phyloP scores from a whole-genome alignment of 2,113 vertebrate genomes.

The Solea senegalensis region DNA sequence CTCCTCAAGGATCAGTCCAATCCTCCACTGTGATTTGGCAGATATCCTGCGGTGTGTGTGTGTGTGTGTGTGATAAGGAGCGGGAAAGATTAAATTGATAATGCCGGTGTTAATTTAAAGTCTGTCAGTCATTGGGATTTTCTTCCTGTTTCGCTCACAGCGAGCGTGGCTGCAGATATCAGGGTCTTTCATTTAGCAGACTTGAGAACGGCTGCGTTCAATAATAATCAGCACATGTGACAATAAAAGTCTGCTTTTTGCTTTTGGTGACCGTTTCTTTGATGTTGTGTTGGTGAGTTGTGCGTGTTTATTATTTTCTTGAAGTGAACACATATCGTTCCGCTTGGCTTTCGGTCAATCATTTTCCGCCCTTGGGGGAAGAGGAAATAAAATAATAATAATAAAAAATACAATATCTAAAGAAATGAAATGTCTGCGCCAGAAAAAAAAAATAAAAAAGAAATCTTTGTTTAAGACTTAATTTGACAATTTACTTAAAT shows the following conservation, averaged over 20 bases:
- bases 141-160: background rate
- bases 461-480: no score
- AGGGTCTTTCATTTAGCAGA: background rate
- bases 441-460: background rate
- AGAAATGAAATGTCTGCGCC: no score
- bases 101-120: background rate
- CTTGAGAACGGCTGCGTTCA: background rate
- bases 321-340: slow-evolving; percentile 34
- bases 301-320: slow-evolving; percentile 14
- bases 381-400: background rate
- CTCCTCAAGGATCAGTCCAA: background rate
- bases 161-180: background rate
- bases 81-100: slow-evolving; percentile 1
- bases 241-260: slow-evolving; percentile 8
- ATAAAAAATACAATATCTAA: no score
- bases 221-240: slow-evolving; percentile 16
- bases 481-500: no score
- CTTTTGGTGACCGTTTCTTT: slow-evolving; percentile 2
- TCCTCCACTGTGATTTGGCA: background rate
- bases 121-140: background rate
- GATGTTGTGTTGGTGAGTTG: slow-evolving; percentile 21
- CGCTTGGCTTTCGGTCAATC: slow-evolving; percentile 48
- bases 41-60: background rate
- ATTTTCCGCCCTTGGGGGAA: slow-evolving; percentile 30
- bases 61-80: background rate